phyloP scores from a whole-genome alignment of 1,140 invertebrate genomes.

The Diploscapter pachys region DNA sequence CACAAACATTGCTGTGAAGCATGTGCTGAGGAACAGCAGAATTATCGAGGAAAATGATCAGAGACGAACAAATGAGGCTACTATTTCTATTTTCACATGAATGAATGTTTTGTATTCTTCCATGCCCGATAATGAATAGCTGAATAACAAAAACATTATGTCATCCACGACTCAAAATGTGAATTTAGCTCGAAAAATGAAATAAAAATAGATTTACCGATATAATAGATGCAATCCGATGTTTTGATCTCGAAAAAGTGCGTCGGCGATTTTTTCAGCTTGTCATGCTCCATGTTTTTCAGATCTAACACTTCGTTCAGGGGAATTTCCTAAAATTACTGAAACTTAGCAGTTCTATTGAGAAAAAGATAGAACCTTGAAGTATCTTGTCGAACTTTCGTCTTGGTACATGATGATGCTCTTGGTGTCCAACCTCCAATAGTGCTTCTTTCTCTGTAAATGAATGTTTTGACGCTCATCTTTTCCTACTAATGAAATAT shows the following conservation, averaged over 20 bases:
- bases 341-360: too few species aligned
- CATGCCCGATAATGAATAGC: neutral
- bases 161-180: too few species aligned
- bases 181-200: too few species aligned
- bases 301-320: conserved; percentile 53
- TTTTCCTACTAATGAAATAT: conserved; percentile 11
- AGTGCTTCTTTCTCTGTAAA: conserved; percentile 80
- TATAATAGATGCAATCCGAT: conserved; percentile 45
- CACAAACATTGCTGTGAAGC: too few species aligned
- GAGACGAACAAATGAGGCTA: neutral
- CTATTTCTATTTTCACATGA: neutral
- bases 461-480: neutral
- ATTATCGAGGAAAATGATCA: neutral
- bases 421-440: conserved; percentile 93
- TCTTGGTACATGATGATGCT: conserved; percentile 80
- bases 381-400: conserved; percentile 74
- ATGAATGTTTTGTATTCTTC: neutral
- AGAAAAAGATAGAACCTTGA: conserved; percentile 67
- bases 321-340: conserved; percentile 47
- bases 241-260: conserved; percentile 55
- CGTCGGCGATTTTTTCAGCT: conserved; percentile 40
- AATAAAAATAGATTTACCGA: conserved; percentile 43
- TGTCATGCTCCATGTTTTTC: conserved; percentile 41
- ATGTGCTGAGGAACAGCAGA: too few species aligned
- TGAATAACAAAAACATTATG: neutral